Percentiles rank a stretch among this genome's conserved stretches.
phyloP scores from a whole-genome alignment of 2,113 vertebrate species.

The Vanacampus margaritifer region DNA sequence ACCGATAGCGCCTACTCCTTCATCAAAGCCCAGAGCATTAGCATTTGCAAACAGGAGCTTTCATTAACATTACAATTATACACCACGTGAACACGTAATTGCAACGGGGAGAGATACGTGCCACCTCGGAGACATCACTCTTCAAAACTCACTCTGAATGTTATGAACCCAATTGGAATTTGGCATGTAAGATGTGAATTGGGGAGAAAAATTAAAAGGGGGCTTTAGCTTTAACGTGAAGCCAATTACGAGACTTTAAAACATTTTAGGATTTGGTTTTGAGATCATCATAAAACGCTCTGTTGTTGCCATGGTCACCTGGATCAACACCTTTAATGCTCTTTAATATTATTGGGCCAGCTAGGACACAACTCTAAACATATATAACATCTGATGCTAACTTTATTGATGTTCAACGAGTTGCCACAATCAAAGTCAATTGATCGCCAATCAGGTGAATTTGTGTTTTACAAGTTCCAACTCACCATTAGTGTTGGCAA shows the following conservation, averaged over 20 bases:
- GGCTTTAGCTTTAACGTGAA: neutral
- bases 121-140: slow-evolving; percentile 36
- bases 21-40: slow-evolving; percentile 60
- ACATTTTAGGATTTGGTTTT: neutral
- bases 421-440: no score
- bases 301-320: no score
- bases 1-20: slow-evolving; percentile 43
- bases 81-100: slow-evolving; percentile 58
- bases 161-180: slow-evolving; percentile 28
- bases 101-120: slow-evolving; percentile 53
- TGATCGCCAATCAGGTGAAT: no score
- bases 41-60: slow-evolving; percentile 64
- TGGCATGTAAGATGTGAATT: slow-evolving; percentile 21
- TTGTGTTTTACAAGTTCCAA: no score
- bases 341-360: no score
- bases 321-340: no score
- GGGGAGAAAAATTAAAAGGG: slow-evolving; percentile 18
- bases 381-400: no score
- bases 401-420: no score
- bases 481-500: no score
- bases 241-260: neutral
- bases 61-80: slow-evolving; percentile 71
- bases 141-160: slow-evolving; percentile 51
- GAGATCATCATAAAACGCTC: neutral
- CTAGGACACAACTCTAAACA: no score